Evolutionary conservation across 2,113 vertebrate genomes (phyloP).

Genomic region (Sterna hirundo): DNA sequence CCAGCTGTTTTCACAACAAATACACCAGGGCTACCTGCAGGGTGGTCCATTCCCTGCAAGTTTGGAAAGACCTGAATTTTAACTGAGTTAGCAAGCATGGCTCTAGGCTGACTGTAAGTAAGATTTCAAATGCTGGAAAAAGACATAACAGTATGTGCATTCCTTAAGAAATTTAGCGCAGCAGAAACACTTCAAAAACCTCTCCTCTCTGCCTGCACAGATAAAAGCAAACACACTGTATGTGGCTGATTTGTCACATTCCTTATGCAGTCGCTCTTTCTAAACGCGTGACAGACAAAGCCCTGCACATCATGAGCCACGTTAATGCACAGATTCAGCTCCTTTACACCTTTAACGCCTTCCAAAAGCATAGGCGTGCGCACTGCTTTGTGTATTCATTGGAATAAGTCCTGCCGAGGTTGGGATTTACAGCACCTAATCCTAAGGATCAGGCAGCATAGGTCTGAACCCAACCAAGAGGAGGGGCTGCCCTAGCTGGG

Average conservation of each 20-base stretch:
- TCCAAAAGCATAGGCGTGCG: neutral
- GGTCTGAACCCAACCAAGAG: neutral
- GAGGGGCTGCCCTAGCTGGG: neutral
- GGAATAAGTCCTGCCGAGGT: rapidly evolving
- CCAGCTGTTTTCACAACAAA: slow-evolving; percentile 1
- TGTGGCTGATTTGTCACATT: neutral
- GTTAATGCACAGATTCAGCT: neutral
- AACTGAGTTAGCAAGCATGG: neutral
- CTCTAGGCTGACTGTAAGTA: neutral
- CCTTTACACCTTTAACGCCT: neutral
- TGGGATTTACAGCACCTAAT: neutral
- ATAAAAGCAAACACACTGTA: neutral
- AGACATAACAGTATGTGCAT: neutral
- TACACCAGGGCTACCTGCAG: neutral
- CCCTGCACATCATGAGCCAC: rapidly evolving
- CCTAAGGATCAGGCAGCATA: neutral
- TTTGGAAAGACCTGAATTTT: neutral
- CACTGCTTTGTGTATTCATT: neutral
- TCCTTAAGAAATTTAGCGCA: neutral
- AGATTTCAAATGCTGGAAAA: neutral
- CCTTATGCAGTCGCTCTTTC: neutral
- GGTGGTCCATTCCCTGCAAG: neutral
- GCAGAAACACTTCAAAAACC: neutral
- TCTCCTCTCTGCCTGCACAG: neutral
- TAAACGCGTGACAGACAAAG: neutral